These are phyloP conservation scores for Falco naumanni DNA, from an alignment of 2,797 vertebrate species.

Conservation along the genomic window DNA sequence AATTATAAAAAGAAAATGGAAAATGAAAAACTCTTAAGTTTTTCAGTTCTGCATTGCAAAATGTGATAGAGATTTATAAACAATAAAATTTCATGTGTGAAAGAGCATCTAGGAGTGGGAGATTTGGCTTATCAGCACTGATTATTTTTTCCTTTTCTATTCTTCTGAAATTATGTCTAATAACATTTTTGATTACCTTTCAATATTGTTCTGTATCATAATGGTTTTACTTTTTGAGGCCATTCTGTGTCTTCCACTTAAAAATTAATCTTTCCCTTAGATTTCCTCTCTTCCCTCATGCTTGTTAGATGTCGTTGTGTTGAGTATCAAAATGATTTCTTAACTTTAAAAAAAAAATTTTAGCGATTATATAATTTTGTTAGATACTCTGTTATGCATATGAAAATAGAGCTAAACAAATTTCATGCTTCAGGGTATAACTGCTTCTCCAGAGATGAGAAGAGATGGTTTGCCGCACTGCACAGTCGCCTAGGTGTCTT, in stretches of 20 bases:
- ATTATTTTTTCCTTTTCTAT: neutral
- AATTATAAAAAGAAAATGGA: neutral
- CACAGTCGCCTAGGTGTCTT: neutral
- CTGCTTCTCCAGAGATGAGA: neutral
- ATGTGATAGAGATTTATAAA: neutral
- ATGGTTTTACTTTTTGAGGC: neutral
- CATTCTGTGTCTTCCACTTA: neutral
- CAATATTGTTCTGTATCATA: neutral
- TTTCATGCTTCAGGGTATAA: neutral
- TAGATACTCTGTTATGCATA: neutral
- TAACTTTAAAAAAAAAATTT: neutral
- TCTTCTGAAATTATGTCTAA: constrained; percentile 34
- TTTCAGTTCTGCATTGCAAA: neutral
- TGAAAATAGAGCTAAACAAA: constrained; percentile 25
- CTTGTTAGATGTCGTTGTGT: neutral
- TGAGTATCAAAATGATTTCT: neutral
- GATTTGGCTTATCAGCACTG: constrained; percentile 32
- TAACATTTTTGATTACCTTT: constrained; percentile 36
- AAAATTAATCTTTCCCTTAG: constrained; percentile 28
- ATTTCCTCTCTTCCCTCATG: neutral
- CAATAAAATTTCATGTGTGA: neutral
- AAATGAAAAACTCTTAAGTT: neutral
- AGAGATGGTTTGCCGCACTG: neutral
- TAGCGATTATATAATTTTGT: constrained; percentile 25
- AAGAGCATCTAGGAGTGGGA: neutral